Conservation (phyloP, 2,113 vertebrate genomes). For the Oophaga pumilio region DNA sequence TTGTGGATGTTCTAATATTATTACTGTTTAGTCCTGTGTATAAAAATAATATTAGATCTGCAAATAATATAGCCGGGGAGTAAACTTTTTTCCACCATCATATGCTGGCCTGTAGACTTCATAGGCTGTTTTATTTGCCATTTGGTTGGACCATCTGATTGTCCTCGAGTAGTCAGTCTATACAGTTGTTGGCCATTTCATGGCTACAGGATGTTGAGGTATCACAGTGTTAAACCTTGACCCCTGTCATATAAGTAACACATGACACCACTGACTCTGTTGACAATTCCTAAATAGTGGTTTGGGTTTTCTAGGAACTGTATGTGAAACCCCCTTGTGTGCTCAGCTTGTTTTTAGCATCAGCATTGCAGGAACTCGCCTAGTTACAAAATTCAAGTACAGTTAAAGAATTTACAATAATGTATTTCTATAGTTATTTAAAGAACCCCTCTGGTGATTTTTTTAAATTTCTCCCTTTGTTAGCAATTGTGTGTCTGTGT, state of each 20-base stretch:
- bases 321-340: background rate
- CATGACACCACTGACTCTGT: background rate
- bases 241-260: background rate
- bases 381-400: background rate
- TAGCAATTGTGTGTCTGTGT: too few relatives aligned
- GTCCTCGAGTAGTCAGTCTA: too few relatives aligned
- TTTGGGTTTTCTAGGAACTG: slow-evolving; percentile 9
- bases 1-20: background rate
- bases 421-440: too few relatives aligned
- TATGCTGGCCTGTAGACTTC: too few relatives aligned
- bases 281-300: background rate
- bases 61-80: too few relatives aligned
- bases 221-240: too few relatives aligned
- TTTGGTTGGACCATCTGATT: background rate
- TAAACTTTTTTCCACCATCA: too few relatives aligned
- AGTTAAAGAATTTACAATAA: background rate
- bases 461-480: too few relatives aligned
- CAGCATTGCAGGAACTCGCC: background rate
- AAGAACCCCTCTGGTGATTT: too few relatives aligned
- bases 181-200: too few relatives aligned
- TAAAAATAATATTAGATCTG: too few relatives aligned
- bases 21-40: background rate
- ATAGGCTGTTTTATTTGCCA: background rate
- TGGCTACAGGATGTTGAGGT: too few relatives aligned
- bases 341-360: background rate